These are phyloP conservation scores for Psophia crepitans DNA, from an alignment of 2,113 vertebrate genomes.

Conservation along the genomic window DNA sequence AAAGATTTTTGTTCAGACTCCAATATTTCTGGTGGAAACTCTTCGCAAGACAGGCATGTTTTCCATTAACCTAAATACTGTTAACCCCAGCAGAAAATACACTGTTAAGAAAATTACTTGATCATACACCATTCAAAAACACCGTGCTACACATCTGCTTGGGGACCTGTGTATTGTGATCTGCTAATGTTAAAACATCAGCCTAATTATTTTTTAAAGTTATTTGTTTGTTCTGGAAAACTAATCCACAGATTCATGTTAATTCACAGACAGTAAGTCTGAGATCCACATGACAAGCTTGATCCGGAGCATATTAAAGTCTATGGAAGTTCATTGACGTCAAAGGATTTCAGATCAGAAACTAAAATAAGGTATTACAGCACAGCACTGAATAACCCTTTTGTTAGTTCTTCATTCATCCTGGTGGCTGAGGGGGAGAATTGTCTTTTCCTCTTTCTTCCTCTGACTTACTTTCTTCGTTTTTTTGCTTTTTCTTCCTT, in stretches of 20 bases:
- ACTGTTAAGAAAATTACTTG: constrained; percentile 44
- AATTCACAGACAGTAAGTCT: constrained; percentile 13
- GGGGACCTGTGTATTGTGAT: background rate
- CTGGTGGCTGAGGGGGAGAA: background rate
- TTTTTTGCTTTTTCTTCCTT: background rate
- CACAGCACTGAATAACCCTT: background rate
- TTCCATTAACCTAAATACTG: constrained; percentile 69
- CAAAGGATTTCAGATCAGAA: constrained; percentile 17
- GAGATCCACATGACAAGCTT: background rate
- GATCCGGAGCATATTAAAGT: background rate
- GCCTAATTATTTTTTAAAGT: background rate
- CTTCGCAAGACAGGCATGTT: constrained; percentile 60
- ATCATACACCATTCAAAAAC: constrained; percentile 24
- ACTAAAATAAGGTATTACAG: constrained; percentile 41
- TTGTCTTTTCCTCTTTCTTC: background rate
- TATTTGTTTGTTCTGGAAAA: constrained; percentile 16
- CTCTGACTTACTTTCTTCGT: background rate
- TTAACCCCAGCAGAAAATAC: constrained; percentile 51
- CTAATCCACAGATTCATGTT: background rate
- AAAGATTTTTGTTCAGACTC: constrained; percentile 62
- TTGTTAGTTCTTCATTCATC: background rate
- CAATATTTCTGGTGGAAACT: constrained; percentile 65
- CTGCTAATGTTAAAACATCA: background rate
- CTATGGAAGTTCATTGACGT: constrained; percentile 26
- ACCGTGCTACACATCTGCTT: background rate